Conservation (phyloP, 2,888 invertebrate genomes). For the Cantharis nigra region DNA sequence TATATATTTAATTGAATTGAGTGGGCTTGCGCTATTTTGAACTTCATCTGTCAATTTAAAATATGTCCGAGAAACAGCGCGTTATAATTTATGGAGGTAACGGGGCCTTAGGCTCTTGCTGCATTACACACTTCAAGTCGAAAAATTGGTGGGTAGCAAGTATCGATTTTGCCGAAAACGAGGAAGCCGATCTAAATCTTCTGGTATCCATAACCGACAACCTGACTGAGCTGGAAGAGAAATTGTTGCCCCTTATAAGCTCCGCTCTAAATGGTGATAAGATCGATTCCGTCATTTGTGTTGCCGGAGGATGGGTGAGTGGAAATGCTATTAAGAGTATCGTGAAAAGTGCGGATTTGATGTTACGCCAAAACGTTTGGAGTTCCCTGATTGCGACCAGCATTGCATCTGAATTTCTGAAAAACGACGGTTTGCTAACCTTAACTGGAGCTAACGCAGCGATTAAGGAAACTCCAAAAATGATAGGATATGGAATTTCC, state of each 20-base stretch:
- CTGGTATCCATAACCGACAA: slow-evolving; percentile 73
- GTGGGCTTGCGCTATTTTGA: background rate
- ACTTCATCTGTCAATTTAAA: background rate
- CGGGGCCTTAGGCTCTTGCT: slow-evolving; percentile 85
- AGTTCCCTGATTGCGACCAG: slow-evolving; percentile 83
- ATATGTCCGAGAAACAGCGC: slow-evolving; percentile 44
- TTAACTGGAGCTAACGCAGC: slow-evolving; percentile 92
- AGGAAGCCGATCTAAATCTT: slow-evolving; percentile 79
- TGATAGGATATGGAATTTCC: slow-evolving; percentile 73
- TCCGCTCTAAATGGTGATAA: slow-evolving; percentile 72
- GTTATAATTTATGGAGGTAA: slow-evolving; percentile 90
- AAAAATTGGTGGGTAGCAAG: slow-evolving; percentile 27
- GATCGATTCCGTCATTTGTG: slow-evolving; percentile 90
- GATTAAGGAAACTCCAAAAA: slow-evolving; percentile 73
- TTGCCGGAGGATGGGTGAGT: slow-evolving; percentile 96
- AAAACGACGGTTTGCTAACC: slow-evolving; percentile 81
- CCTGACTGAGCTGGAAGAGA: slow-evolving; percentile 75
- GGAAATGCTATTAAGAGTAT: slow-evolving; percentile 87
- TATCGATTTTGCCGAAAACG: slow-evolving; percentile 53
- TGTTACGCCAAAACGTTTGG: slow-evolving; percentile 96
- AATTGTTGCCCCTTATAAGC: slow-evolving; percentile 67
- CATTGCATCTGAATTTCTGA: slow-evolving; percentile 78
- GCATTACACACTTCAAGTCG: slow-evolving; percentile 72
- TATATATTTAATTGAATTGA: too few relatives aligned
- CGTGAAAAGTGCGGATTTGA: slow-evolving; percentile 82